Percentiles rank a stretch among this genome's conserved stretches.
These are phyloP conservation scores for Petrophora chlorosata DNA, from an alignment of 2,888 invertebrate genomes.

Conservation along the genomic window DNA sequence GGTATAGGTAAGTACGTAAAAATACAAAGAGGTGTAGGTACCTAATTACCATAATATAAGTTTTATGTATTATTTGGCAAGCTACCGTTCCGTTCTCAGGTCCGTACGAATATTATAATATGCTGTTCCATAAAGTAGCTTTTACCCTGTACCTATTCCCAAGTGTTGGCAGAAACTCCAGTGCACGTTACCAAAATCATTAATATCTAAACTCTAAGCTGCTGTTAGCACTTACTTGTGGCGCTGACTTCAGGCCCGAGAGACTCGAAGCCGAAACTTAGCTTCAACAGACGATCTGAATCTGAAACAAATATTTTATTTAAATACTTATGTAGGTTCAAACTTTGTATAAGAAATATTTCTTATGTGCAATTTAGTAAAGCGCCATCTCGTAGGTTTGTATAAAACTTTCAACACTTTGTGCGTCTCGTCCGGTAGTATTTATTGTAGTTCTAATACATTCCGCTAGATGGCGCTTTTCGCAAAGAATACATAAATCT, in stretches of 20 bases:
- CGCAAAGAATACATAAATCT: neutral
- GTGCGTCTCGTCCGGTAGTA: neutral
- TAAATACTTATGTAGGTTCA: neutral
- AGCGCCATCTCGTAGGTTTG: constrained; percentile 48
- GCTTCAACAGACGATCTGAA: constrained; percentile 75
- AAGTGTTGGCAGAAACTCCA: too few relatives aligned
- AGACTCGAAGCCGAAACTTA: constrained; percentile 83
- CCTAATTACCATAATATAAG: too few relatives aligned
- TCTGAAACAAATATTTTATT: constrained; percentile 65
- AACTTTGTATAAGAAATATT: neutral
- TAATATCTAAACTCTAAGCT: too few relatives aligned
- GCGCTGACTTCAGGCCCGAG: constrained; percentile 89
- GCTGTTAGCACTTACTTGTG: constrained; percentile 91
- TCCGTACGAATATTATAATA: too few relatives aligned
- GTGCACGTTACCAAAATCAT: too few relatives aligned
- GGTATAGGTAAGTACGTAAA: neutral
- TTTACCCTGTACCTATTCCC: too few relatives aligned
- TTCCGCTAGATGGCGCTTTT: constrained; percentile 28
- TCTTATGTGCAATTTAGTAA: constrained; percentile 2
- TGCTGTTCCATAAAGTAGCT: too few relatives aligned
- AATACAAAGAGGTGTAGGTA: too few relatives aligned
- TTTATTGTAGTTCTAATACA: constrained; percentile 15
- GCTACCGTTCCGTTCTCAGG: too few relatives aligned
- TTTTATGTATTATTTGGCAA: too few relatives aligned
- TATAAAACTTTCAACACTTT: neutral